phyloP scores from a whole-genome alignment of 2,113 vertebrate species.

The Notiomystis cincta region DNA sequence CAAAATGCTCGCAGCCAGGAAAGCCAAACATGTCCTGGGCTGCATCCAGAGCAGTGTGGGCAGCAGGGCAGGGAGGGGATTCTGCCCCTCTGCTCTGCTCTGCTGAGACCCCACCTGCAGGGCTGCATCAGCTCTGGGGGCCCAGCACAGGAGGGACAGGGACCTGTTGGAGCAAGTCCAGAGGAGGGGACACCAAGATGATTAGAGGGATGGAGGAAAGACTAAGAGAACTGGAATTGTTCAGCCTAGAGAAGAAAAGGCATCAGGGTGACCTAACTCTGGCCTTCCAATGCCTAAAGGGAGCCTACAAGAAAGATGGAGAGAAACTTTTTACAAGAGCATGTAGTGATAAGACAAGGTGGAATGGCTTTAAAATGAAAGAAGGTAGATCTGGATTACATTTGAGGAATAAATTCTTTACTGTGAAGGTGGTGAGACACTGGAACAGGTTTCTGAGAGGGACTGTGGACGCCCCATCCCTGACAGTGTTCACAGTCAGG shows the following conservation, averaged over 20 bases:
- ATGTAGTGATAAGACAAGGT: background rate
- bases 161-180: fast-evolving
- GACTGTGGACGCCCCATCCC: too few species aligned
- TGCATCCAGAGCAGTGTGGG: background rate
- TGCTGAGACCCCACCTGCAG: background rate
- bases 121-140: background rate
- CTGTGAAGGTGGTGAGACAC: background rate
- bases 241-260: background rate
- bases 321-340: background rate
- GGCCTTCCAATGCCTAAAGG: background rate
- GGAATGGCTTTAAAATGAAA: background rate
- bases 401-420: background rate
- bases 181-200: background rate
- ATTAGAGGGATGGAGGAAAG: background rate
- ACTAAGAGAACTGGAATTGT: background rate
- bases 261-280: background rate
- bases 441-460: background rate
- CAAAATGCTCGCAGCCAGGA: fast-evolving
- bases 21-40: fast-evolving
- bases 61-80: background rate
- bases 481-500: background rate
- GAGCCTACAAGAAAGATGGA: background rate
- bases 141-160: background rate
- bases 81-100: background rate
- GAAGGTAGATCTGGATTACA: background rate